Base-by-base conservation (phyloP, 2,888 invertebrate genomes). In the Autographa pulchrina region DNA sequence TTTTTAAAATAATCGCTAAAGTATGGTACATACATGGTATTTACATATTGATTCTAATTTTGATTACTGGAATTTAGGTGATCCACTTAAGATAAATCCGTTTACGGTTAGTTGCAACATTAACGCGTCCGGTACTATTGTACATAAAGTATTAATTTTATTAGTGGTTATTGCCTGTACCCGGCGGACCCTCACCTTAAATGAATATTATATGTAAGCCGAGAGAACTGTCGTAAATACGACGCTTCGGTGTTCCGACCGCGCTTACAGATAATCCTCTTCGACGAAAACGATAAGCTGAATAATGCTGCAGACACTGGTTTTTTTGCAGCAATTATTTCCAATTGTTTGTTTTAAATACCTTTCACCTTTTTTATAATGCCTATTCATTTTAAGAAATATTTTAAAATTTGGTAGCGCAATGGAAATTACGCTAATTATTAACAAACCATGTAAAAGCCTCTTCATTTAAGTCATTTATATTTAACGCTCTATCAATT, bases 151-250 rank as follows among this genome's bases (percentile, higher is more conserved):
- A 87, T 85, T 83, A 82, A 88, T 81, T 85, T 82, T 84, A 88
- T 85, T 86, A 85, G 88, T 76, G 87, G 85, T 82, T 84, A 88
- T 86, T 77, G 86, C 81, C 80, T 79, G 81, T 84, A 82, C 82
- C 84, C 77, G 75, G 81, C 75, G 80, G 77, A 77, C 78, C 80
- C 73, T 68, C 80, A 74, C 66, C 81, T 81, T 74, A 81, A 81
- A 85, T 89, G 86, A 89, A 90, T 90, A 88, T 86, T 89, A 82
- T 85, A 88, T 86, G 81, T 74, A 65, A 78, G 64, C 62, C 75
- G 70, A 65, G 71, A 74, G 71, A 78, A 74, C 72, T 75, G 82
- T 85, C 86, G 85, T 88, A 87, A 87, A 86, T 84, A 85, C 73
- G 76, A 71, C 74, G 78, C 80, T 78, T 52, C 69, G 70, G 62